Evolutionary conservation across 2,888 invertebrate genomes (phyloP), one percentile per base, ranked within the genome.

Genomic region (Tenthredo distinguenda): DNA sequence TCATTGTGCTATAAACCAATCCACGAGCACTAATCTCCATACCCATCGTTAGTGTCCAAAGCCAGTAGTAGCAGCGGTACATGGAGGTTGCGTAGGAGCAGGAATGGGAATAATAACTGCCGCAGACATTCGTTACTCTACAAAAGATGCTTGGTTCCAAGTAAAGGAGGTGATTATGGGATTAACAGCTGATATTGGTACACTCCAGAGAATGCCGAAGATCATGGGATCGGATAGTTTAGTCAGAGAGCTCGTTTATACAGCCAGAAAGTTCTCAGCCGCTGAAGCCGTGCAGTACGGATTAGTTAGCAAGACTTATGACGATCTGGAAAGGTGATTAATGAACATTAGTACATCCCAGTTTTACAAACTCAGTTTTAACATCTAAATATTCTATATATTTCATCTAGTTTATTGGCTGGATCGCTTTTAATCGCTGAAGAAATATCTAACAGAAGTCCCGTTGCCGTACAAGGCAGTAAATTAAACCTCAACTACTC

Each of bases 181-280:
- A 0, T 94, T 99, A 93, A 98, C 99, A 4, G 98, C 99, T 4
- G 99, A 99, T 94, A 97, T 99, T 0, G 99, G 99, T 0, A 96
- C 97, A 0, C 94, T 99, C 62, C 99, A 99, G 93, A 95, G 99
- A 87, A 94, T 99, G 21, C 99, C 99, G 1, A 99, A 98, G 94
- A 94, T 98, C 3, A 95, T 99, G 47, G 98, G 98, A 26, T 99
- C 96, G 90, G 96, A 97, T 58, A 98, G 99, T 88, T 94, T 98
- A 87, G 97, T 96, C 0, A 95, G 99, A 31, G 99, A 99, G 92
- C 94, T 99, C 0, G 97, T 97, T 87, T 98, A 95, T 89, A 99
- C 99, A 0, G 98, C 96, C 0, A 94, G 99, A 62, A 97, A 97
- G 92, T 95, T 99, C 89, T 94, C 94, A 76, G 95, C 99, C 0